Percentiles rank a stretch among this genome's conserved stretches.
Conservation (phyloP, 2,113 vertebrate species). For the Bambusicola thoracicus region DNA sequence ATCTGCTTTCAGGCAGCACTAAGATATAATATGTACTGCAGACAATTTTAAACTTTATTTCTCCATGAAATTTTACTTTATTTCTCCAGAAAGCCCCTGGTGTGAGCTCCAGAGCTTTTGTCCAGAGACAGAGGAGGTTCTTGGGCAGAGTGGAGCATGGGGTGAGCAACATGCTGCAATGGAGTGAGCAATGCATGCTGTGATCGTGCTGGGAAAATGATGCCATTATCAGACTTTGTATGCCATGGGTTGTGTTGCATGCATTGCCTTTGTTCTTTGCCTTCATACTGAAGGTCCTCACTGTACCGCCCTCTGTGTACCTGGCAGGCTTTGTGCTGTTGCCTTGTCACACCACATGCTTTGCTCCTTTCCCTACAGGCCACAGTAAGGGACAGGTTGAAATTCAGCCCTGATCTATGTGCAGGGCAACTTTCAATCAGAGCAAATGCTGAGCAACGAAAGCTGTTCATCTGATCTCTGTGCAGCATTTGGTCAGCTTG, state of each 20-base stretch:
- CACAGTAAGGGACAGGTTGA: neutral
- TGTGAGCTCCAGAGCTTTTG: neutral
- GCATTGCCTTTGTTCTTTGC: neutral
- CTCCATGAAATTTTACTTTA: too few relatives aligned
- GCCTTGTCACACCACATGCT: too few relatives aligned
- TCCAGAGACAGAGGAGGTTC: neutral
- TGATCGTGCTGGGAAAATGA: rapidly evolving
- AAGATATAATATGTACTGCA: neutral
- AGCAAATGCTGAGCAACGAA: neutral
- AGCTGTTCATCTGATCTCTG: neutral
- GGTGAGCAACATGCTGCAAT: too few relatives aligned
- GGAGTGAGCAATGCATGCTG: neutral
- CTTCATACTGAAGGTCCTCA: too few relatives aligned
- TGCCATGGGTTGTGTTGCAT: rapidly evolving
- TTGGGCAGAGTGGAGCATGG: neutral
- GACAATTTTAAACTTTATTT: too few relatives aligned
- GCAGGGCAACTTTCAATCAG: neutral
- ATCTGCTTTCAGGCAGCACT: neutral
- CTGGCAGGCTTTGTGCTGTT: rapidly evolving
- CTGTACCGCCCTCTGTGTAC: rapidly evolving
- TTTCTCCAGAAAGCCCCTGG: neutral
- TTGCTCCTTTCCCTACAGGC: rapidly evolving
- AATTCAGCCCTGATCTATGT: rapidly evolving
- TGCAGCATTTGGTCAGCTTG: too few relatives aligned
- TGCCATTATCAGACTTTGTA: rapidly evolving